Base-by-base conservation (phyloP, 1,140 invertebrate species). In the Holotrichia oblita region DNA sequence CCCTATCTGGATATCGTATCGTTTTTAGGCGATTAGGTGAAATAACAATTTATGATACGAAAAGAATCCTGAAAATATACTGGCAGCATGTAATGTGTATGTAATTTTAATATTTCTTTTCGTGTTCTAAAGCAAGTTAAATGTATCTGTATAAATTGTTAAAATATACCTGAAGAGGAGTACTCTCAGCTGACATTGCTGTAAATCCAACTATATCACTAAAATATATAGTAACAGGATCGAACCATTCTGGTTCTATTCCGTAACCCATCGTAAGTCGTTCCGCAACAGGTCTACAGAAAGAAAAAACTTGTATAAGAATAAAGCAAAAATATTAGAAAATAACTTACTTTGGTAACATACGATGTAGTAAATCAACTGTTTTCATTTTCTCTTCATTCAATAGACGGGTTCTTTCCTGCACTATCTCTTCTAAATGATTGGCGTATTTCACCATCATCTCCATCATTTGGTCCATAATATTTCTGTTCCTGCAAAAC, bases 201-300 rank as follows among this genome's bases (percentile, higher is more conserved):
- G 98, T 99, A 89, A 99, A 99, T 81, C 98, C 98, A 76, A 99
- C 98, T 87, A 99, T 99, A 87, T 99, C 98, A 85, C 97, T 98
- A 89, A 99, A 99, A 88, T 98, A 99, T 82, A 99, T 98, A 34
- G 98, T 99, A 55, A 94, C 97, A 81, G 93, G 91, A 88, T 98
- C 96, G 88, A 96, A 99, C 0, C 94, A 94, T 89, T 99, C 98
- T 6, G 98, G 97, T 87, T 97, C 95, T 1, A 99, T 96, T 3
- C 94, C 93, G 83, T 94, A 93, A 27, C 97, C 97, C 81, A 92
- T 92, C 59, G 96, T 98, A 79, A 99, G 89, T 84, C 92, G 92
- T 86, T 92, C 90, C 72, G 95, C 95, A 78, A 97, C 95, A 64
- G 94, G 94, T 86, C 93, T 95, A 40, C 10, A 76, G 59, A 61